phyloP scores from a whole-genome alignment of 2,113 vertebrate genomes.

The Anthoscopus minutus region DNA sequence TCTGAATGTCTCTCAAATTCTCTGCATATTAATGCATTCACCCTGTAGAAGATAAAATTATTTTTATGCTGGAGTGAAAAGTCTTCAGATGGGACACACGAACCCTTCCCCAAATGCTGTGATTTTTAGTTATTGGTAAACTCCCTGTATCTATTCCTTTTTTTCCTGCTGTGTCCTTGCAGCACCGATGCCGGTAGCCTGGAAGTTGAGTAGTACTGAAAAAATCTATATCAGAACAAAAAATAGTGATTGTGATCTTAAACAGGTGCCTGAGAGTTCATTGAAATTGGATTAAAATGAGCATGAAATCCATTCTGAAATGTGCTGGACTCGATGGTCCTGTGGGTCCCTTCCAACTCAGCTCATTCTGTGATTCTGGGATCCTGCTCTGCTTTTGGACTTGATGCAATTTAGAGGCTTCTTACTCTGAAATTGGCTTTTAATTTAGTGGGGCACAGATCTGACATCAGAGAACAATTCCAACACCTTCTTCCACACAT shows the following conservation, averaged over 20 bases:
- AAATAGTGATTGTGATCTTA: background rate
- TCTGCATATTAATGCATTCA: background rate
- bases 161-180: background rate
- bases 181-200: background rate
- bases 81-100: background rate
- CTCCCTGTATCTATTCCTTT: background rate
- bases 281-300: fast-evolving
- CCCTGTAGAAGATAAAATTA: background rate
- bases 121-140: background rate
- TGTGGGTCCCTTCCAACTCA: background rate
- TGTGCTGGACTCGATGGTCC: background rate
- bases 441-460: background rate
- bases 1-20: background rate
- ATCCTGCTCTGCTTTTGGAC: background rate
- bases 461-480: background rate
- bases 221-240: background rate
- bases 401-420: background rate
- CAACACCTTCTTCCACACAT: background rate
- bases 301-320: background rate
- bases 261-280: background rate
- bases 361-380: background rate
- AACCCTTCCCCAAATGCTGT: background rate
- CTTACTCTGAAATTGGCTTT: background rate
- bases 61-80: background rate
- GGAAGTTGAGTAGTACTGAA: background rate